phyloP scores from a whole-genome alignment of 2,888 invertebrate species.

The Parnassius apollo region DNA sequence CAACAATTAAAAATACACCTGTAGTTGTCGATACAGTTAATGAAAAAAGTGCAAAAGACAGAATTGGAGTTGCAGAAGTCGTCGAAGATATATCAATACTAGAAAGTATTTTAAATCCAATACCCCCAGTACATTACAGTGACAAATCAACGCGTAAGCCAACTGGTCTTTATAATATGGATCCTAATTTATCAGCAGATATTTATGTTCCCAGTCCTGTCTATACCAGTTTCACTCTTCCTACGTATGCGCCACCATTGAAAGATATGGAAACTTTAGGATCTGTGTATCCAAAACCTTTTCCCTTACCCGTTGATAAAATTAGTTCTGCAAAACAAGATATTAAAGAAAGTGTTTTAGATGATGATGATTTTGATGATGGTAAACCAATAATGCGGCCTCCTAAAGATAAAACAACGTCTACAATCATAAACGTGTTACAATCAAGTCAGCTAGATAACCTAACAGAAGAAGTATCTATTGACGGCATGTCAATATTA shows the following conservation, averaged over 20 bases:
- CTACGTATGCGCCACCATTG: conserved; percentile 82
- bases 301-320: conserved; percentile 85
- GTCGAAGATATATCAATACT: conserved; percentile 71
- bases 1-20: conserved; percentile 48
- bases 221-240: conserved; percentile 86
- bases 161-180: conserved; percentile 50
- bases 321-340: conserved; percentile 74
- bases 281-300: conserved; percentile 82
- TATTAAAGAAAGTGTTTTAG: conserved; percentile 40
- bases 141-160: conserved; percentile 58
- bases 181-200: conserved; percentile 59
- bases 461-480: conserved; percentile 62
- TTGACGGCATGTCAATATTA: conserved; percentile 72
- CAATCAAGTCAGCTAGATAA: conserved; percentile 59
- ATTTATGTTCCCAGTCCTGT: conserved; percentile 71
- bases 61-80: conserved; percentile 77
- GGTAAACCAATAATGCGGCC: conserved; percentile 69
- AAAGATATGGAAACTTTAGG: conserved; percentile 84
- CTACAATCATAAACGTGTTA: conserved; percentile 64
- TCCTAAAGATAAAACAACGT: conserved; percentile 74
- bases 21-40: conserved; percentile 43
- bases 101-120: conserved; percentile 68
- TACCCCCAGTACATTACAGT: conserved; percentile 55
- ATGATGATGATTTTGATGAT: conserved; percentile 60
- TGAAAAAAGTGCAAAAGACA: conserved; percentile 67